Conservation (phyloP, 2,888 invertebrate species). For the Mantis religiosa region DNA sequence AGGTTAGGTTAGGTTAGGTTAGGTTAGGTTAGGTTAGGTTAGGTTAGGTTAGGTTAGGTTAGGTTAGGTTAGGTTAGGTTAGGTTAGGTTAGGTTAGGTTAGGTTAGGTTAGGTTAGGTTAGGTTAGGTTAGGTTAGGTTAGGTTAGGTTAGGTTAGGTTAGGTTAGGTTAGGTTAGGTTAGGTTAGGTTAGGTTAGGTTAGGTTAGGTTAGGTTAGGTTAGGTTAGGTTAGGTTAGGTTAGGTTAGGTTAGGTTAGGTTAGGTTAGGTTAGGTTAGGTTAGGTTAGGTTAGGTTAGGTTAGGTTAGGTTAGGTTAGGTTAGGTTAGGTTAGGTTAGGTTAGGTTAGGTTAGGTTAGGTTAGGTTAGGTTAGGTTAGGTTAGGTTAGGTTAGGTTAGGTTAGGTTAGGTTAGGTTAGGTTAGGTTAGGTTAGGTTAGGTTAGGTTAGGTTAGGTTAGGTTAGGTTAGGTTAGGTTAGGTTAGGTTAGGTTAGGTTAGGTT, state of each 20-base stretch:
- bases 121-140: constrained; percentile 23
- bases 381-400: constrained; percentile 11
- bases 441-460: neutral
- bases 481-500: constrained; percentile 13
- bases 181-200: constrained; percentile 34
- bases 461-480: constrained; percentile 16
- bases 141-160: constrained; percentile 34
- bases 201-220: constrained; percentile 38
- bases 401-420: constrained; percentile 29
- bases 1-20: constrained; percentile 13
- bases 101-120: constrained; percentile 21
- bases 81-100: constrained; percentile 25
- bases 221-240: constrained; percentile 31
- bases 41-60: constrained; percentile 27
- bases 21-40: constrained; percentile 24
- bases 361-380: constrained; percentile 26
- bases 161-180: constrained; percentile 39
- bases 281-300: constrained; percentile 23
- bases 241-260: constrained; percentile 31
- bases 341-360: constrained; percentile 16
- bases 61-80: too few relatives aligned
- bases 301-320: constrained; percentile 10
- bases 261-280: constrained; percentile 29
- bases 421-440: neutral
- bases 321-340: constrained; percentile 23